A percentile compares a stretch with the other conserved stretches of the same genome.
These are phyloP conservation scores for Sprattus sprattus DNA, from an alignment of 2,113 vertebrate genomes.

Conservation along the genomic window DNA sequence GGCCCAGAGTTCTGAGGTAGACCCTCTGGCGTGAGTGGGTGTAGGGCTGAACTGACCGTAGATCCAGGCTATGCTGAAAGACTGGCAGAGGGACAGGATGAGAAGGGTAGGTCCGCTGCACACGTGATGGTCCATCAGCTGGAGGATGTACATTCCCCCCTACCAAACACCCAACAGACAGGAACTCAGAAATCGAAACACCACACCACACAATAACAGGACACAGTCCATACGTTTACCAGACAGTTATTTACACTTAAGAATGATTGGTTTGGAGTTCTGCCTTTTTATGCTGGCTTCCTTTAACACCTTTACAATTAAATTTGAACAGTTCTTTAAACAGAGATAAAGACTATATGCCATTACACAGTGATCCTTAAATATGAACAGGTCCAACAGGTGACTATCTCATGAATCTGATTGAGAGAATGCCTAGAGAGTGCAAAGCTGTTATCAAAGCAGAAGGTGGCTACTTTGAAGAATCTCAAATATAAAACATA, in stretches of 20 bases:
- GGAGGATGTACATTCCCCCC: constrained; percentile 67
- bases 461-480: too few relatives aligned
- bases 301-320: background rate
- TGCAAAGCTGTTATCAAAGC: too few relatives aligned
- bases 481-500: too few relatives aligned
- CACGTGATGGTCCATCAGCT: constrained; percentile 65
- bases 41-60: constrained; percentile 53
- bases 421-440: too few relatives aligned
- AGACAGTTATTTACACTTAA: background rate
- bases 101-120: constrained; percentile 65
- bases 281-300: too few relatives aligned
- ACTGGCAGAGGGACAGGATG: constrained; percentile 60
- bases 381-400: too few relatives aligned
- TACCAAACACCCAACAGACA: constrained; percentile 18
- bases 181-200: too few relatives aligned
- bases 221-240: background rate
- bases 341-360: too few relatives aligned
- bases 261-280: too few relatives aligned
- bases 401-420: too few relatives aligned
- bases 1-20: background rate
- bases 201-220: background rate
- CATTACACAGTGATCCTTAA: too few relatives aligned
- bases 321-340: too few relatives aligned
- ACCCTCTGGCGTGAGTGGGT: background rate
- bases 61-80: constrained; percentile 66